Evolutionary conservation across 1,140 invertebrate species (phyloP), one percentile per base, ranked within the genome.

Genomic region (Drosophila arizonae): DNA sequence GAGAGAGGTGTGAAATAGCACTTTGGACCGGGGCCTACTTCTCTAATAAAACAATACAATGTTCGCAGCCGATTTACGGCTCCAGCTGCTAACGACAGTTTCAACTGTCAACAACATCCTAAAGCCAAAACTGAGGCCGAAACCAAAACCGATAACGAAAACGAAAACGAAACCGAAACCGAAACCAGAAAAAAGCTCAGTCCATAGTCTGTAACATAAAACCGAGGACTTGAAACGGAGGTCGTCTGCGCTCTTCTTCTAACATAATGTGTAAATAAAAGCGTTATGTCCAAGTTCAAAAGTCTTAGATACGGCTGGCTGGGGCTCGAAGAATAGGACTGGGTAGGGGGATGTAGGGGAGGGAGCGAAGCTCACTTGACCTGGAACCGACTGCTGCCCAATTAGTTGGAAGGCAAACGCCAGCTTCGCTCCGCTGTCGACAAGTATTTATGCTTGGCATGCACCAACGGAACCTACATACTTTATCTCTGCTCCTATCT

Each of bases 321-420:
- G 45, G 9, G 17, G 6, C 41, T 24, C 9, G 10, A 30, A 1
- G 4, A 30, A 30, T 30, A 33, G n/a, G n/a, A 36, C 6, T 4
- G 21, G 55, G 15, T 11, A 15, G 17, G 17, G 50, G 62, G 65
- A 5, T n/a, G 63, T 61, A 52, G 51, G 50, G 11, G 36, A 5
- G 21, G 41, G 45, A 13, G 28, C 3, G 24, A 28, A 48, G 48
- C 50, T 28, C 71, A 46, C 54, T 81, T 85, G 81, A 77, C 81
- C 81, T 86, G 81, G 9, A 69, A 72, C 63, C 75, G 74, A 81
- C 67, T 74, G 46, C 74, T 77, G 62, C 77, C 77, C 81, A 85
- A 85, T 85, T 85, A 85, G 77, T 60, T 46, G 28, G 41, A 55
- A 64, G 62, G 41, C 68, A 70, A 41, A 24, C 46, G 21, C 24